Conservation (phyloP, 2,797 vertebrate genomes). For the Chloroceryle inda region DNA sequence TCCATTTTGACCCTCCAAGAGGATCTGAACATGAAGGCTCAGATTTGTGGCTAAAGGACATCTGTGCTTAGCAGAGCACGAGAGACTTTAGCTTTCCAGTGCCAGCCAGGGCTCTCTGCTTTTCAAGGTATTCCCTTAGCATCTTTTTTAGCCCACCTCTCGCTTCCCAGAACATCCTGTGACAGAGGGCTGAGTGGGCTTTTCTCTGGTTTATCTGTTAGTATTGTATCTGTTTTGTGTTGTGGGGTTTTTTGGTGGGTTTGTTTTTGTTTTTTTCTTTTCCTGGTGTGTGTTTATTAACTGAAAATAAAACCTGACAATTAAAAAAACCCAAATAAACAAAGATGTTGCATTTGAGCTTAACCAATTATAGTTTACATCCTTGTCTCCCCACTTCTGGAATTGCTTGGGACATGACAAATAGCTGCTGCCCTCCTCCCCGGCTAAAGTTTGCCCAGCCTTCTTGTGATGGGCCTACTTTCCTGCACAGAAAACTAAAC, state of each 20-base stretch:
- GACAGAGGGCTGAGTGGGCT: not conserved
- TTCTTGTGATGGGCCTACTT: not conserved
- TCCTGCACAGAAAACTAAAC: not conserved
- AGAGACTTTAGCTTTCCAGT: not conserved
- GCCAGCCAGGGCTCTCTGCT: not conserved
- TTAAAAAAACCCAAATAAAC: too few species aligned
- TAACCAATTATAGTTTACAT: not conserved
- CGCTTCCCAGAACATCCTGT: not conserved
- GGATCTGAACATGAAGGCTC: not conserved
- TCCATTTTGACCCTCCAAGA: not conserved
- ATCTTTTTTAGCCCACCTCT: not conserved
- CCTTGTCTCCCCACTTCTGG: not conserved
- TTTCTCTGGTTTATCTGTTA: not conserved
- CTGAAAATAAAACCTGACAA: too few species aligned
- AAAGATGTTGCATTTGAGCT: accelerated
- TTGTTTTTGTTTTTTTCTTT: not conserved
- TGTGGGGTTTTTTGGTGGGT: too few species aligned
- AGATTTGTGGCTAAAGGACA: not conserved
- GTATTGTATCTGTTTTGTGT: too few species aligned
- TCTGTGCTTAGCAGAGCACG: not conserved
- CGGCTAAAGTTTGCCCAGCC: not conserved
- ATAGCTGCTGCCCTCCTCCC: not conserved
- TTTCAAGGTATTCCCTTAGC: not conserved
- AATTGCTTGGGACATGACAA: not conserved
- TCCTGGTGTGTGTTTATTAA: too few species aligned